phyloP scores from a whole-genome alignment of 2,888 invertebrate species.

The Seira sanloemensis region DNA sequence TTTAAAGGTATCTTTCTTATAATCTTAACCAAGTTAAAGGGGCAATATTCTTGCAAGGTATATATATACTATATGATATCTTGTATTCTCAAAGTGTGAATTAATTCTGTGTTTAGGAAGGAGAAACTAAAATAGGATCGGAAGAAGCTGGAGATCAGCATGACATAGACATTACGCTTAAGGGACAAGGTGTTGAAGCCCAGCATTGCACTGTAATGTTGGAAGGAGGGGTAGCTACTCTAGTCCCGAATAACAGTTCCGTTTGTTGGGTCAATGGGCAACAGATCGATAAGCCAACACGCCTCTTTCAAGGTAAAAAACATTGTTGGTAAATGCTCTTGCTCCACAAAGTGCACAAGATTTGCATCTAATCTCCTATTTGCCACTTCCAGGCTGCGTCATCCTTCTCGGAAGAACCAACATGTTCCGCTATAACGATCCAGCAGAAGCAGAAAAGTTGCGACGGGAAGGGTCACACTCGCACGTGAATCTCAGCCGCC shows the following conservation, averaged over 20 bases:
- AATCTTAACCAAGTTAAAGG: no score
- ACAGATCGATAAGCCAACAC: slow-evolving; percentile 85
- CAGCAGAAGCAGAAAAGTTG: slow-evolving; percentile 89
- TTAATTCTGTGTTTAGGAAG: slow-evolving; percentile 80
- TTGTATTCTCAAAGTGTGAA: no score
- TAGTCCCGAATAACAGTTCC: slow-evolving; percentile 84
- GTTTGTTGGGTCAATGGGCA: slow-evolving; percentile 90
- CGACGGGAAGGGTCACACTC: slow-evolving; percentile 84
- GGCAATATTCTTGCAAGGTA: no score
- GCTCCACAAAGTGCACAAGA: no score
- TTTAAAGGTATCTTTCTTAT: no score
- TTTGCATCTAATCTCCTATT: no score
- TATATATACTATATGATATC: no score
- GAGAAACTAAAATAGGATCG: slow-evolving; percentile 89
- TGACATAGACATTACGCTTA: slow-evolving; percentile 91
- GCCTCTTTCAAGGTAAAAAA: slow-evolving; percentile 83
- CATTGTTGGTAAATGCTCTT: not conserved
- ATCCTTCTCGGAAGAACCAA: slow-evolving; percentile 86
- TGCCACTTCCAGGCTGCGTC: slow-evolving; percentile 81
- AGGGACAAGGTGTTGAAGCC: slow-evolving; percentile 84
- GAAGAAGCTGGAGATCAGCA: slow-evolving; percentile 82
- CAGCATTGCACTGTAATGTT: slow-evolving; percentile 87
- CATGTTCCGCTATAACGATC: slow-evolving; percentile 93
- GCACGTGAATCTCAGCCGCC: slow-evolving; percentile 85
- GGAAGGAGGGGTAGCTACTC: slow-evolving; percentile 83